Evolutionary conservation across 1,140 invertebrate genomes (phyloP).

Genomic region (Glossosoma conforme): DNA sequence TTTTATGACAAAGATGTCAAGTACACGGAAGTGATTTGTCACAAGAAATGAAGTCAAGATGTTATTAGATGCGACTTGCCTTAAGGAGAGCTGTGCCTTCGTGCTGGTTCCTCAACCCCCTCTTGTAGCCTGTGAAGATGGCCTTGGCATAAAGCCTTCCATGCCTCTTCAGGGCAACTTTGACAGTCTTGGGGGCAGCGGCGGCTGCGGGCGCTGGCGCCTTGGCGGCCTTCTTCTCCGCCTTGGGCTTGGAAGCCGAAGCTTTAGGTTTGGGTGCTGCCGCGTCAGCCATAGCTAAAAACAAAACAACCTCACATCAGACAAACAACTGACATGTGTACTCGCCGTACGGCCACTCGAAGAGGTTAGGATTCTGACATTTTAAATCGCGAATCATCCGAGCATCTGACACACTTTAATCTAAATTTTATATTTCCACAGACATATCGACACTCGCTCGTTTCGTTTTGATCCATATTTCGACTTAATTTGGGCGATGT

Average conservation of each 20-base stretch:
- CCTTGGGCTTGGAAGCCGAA: slow-evolving; percentile 54
- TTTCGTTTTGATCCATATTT: neutral
- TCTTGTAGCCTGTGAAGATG: slow-evolving; percentile 96
- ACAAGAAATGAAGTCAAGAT: too few relatives aligned
- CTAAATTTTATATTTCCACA: neutral
- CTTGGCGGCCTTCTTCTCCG: slow-evolving; percentile 53
- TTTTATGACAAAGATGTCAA: too few relatives aligned
- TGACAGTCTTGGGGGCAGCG: slow-evolving; percentile 46
- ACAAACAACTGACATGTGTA: slow-evolving; percentile 21
- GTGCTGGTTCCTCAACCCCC: slow-evolving; percentile 94
- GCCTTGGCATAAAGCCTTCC: slow-evolving; percentile 93
- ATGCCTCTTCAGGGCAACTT: slow-evolving; percentile 61
- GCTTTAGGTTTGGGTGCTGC: slow-evolving; percentile 54
- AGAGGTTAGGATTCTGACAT: slow-evolving; percentile 25
- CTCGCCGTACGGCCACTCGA: neutral
- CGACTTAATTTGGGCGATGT: neutral
- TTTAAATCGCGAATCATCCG: slow-evolving; percentile 17
- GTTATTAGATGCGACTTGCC: slow-evolving; percentile 52
- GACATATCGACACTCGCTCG: too few relatives aligned
- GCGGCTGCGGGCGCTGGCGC: slow-evolving; percentile 45
- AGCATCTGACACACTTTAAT: neutral
- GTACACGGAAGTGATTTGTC: too few relatives aligned
- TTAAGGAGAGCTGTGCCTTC: slow-evolving; percentile 95
- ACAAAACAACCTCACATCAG: slow-evolving; percentile 33
- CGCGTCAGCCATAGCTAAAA: slow-evolving; percentile 61